Base-by-base conservation (phyloP, 2,888 invertebrate species). In the Mimumesa dahlbomi region DNA sequence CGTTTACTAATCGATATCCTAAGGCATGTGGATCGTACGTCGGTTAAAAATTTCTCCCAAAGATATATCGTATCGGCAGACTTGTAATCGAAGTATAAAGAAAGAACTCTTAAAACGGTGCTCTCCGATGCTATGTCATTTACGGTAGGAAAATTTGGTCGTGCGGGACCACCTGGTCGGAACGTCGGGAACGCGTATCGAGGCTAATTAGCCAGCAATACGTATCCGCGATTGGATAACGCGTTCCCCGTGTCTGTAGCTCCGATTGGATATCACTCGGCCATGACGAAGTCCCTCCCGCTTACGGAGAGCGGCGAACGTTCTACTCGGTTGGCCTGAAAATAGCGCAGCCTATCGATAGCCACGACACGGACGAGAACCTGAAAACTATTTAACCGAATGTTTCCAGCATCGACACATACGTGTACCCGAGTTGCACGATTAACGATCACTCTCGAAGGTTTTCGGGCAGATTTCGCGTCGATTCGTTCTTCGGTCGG, bases 241-340 rank as follows among this genome's bases (percentile, higher is more conserved):
- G 36, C 70, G 67, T 75, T 73, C 69, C 58, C 64, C 45, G 63
- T 66, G 59, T 59, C 72, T 64, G 49, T 75, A 64, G 69, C 29
- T 61, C 57, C 78, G 84, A 86, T 86, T 86, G 86, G 84, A 82
- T 82, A 83, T 81, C 82, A 77, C 72, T 82, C 81, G 70, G 65
- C 79, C 86, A 76, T 82, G 82, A 82, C 83, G 77, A 82, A 84
- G 82, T 85, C 84, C 84, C 84, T 80, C 84, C 84, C 67, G 78
- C 72, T 29, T 42, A 67, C 54, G 64, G 63, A 75, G 70, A 48
- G 66, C 62, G 66, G 53, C 62, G 62, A 67, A 42, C 57, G 59
- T 50, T 57, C 34, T 36, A 53, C 63, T 48, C 40, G 46, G n/a
- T 19, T n/a, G n/a, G n/a, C n/a, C n/a, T n/a, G n/a, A n/a, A n/a